phyloP scores from a whole-genome alignment of 2,113 vertebrate genomes.

The Illadopsis cleaveri region DNA sequence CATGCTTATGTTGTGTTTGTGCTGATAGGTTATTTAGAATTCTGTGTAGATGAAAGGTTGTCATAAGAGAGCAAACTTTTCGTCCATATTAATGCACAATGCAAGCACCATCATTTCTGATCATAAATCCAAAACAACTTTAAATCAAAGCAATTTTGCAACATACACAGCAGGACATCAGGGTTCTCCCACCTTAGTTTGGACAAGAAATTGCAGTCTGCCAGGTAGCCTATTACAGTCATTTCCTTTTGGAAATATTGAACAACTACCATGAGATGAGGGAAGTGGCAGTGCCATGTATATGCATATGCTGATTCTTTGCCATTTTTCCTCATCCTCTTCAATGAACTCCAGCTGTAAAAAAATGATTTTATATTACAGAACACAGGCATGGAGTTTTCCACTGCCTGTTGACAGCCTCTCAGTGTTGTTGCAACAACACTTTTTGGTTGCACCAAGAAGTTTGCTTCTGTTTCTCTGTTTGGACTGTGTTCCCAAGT shows the following conservation, averaged over 20 bases:
- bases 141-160: neutral
- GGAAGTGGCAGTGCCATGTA: neutral
- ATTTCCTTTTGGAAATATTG: neutral
- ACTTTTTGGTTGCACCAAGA: neutral
- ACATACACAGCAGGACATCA: neutral
- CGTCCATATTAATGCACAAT: neutral
- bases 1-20: neutral
- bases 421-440: neutral
- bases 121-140: neutral
- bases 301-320: neutral
- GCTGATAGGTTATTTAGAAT: neutral
- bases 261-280: neutral
- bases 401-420: neutral
- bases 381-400: rapidly evolving
- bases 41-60: neutral
- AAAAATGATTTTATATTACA: neutral
- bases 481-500: neutral
- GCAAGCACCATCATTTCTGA: neutral
- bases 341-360: neutral
- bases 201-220: neutral
- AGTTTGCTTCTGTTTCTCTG: neutral
- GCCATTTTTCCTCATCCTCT: neutral
- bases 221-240: neutral
- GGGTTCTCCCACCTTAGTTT: neutral
- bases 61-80: neutral